A percentile compares a stretch with the other conserved stretches of the same genome.
Conservation (phyloP, 2,888 invertebrate genomes). For the Harmothoe impar region DNA sequence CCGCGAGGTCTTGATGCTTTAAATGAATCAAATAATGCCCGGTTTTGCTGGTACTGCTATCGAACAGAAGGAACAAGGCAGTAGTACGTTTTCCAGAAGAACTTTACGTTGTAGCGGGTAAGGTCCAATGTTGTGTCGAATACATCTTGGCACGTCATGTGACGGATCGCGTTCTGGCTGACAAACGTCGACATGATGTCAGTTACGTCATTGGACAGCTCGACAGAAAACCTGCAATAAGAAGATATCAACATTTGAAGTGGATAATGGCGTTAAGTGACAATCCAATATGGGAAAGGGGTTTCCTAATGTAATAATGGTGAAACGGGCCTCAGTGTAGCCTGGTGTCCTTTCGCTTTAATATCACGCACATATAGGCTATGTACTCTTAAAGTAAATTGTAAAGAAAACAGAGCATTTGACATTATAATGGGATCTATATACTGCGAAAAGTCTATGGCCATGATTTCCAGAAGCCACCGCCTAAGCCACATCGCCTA, state of each 20-base stretch:
- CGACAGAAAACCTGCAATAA: background rate
- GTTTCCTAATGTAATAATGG: too few species aligned
- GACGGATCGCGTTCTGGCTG: background rate
- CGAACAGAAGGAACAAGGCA: constrained; percentile 27
- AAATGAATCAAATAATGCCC: background rate
- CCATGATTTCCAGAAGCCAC: too few species aligned
- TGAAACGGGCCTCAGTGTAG: too few species aligned
- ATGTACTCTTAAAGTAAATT: too few species aligned
- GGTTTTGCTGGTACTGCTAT: background rate
- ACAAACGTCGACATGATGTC: constrained; percentile 37
- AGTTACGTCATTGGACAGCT: background rate
- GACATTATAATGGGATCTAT: too few species aligned
- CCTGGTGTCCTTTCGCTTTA: too few species aligned
- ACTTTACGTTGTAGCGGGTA: constrained; percentile 44
- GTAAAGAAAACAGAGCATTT: too few species aligned
- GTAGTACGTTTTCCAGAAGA: constrained; percentile 35
- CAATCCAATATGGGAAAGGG: too few species aligned
- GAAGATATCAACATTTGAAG: background rate
- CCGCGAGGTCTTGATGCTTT: background rate
- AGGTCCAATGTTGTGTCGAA: constrained; percentile 43
- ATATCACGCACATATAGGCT: too few species aligned
- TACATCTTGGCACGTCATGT: constrained; percentile 11
- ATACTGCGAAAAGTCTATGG: too few species aligned
- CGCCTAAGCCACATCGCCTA: too few species aligned
- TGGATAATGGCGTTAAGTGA: too few species aligned